Percentiles rank a stretch among this genome's conserved stretches.
phyloP scores from a whole-genome alignment of 2,888 invertebrate genomes.

The Entomobrya multifasciata region DNA sequence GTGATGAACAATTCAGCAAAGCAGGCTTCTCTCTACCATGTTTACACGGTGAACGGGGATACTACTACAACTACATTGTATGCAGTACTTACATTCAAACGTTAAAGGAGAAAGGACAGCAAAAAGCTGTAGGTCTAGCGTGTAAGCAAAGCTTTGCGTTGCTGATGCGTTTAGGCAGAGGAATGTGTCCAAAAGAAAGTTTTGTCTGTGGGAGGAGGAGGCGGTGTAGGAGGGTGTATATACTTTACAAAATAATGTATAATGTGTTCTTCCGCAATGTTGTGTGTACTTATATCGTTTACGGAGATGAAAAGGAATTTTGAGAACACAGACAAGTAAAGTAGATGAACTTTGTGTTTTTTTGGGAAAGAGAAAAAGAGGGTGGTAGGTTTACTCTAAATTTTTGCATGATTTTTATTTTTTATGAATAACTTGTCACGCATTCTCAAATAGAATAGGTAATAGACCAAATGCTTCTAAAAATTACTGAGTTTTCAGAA shows the following conservation, averaged over 20 bases:
- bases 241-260: neutral
- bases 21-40: neutral
- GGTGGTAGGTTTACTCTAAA: too few species aligned
- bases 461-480: too few species aligned
- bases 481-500: too few species aligned
- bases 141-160: neutral
- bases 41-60: slow-evolving; percentile 19
- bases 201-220: slow-evolving; percentile 16
- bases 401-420: too few species aligned
- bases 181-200: neutral
- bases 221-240: slow-evolving; percentile 31
- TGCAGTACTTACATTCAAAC: neutral
- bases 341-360: too few species aligned
- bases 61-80: too few species aligned
- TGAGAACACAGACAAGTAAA: too few species aligned
- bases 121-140: neutral
- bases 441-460: too few species aligned
- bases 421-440: too few species aligned
- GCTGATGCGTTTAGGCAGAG: neutral
- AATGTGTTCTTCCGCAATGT: neutral
- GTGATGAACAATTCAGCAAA: neutral
- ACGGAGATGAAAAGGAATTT: neutral
- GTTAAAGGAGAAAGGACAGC: neutral
- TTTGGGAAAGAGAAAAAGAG: too few species aligned
- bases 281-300: neutral